Conservation (phyloP, 1,140 invertebrate genomes). For the Saccostrea glomerata region DNA sequence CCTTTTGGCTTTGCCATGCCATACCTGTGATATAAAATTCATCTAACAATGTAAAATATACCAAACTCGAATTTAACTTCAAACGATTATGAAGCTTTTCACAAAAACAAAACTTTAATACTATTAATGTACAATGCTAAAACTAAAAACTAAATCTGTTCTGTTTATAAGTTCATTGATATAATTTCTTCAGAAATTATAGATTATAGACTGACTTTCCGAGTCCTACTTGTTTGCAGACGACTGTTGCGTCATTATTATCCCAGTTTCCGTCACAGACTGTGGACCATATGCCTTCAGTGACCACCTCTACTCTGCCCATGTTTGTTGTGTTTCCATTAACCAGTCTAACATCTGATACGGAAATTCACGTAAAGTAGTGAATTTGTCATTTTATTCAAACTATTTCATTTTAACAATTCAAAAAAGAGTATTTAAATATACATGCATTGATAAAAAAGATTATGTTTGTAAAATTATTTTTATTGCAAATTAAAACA, state of each 20-base stretch:
- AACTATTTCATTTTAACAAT: neutral
- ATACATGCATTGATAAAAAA: no score
- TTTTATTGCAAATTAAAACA: neutral
- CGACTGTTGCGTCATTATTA: slow-evolving; percentile 64
- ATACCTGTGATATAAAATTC: neutral
- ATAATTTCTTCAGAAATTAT: neutral
- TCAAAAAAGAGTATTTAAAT: neutral
- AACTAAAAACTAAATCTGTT: neutral
- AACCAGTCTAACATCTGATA: slow-evolving; percentile 50
- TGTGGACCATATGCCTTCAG: slow-evolving; percentile 69
- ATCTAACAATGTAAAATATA: neutral
- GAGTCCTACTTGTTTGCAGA: slow-evolving; percentile 70
- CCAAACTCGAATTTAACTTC: no score
- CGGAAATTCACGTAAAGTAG: neutral
- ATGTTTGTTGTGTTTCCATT: slow-evolving; percentile 44
- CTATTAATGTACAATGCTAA: neutral
- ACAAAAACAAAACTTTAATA: neutral
- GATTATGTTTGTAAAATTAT: no score
- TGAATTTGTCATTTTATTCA: neutral
- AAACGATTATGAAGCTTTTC: no score
- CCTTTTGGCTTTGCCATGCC: neutral
- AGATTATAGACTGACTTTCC: neutral
- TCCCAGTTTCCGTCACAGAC: slow-evolving; percentile 69
- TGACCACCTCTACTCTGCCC: slow-evolving; percentile 80
- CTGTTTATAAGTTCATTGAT: no score